Evolutionary conservation across 2,113 vertebrate species (phyloP), one percentile per base, ranked within the genome.

Genomic region (Oreochromis spilurus): DNA sequence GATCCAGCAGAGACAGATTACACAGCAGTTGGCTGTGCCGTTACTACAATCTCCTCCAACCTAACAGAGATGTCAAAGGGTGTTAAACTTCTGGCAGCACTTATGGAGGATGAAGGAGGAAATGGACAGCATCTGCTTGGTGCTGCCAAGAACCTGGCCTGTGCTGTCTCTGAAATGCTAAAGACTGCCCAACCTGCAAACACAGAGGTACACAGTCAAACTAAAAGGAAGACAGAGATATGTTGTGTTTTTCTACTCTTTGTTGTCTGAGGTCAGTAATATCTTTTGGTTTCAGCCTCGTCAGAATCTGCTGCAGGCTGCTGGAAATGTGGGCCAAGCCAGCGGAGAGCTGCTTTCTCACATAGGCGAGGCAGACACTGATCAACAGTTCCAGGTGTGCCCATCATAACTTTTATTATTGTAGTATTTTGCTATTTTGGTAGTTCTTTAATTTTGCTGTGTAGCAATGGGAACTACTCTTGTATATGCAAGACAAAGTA

Each of bases 21-120:
- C 91, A 99, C 98, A 0, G 98, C 99, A 0, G 98, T 99, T 90
- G 99, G 99, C 93, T 99, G 99, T 0, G 99, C 99, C 0, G 97
- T 99, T 53, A 99, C 98, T 88, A 99, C 99, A 11, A 99, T 99
- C 94, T 99, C 98, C 88, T 99, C 98, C 92, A 99, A 99, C 95
- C 95, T 99, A 92, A 99, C 99, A 1, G 99, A 99, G 96, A 99
- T 99, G 99, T 99, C 99, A 10, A 99, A 98, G 57, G 98, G 98
- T 0, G 98, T 99, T 13, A 99, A 99, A 79, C 96, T 99, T 72
- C 95, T 99, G 89, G 98, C 99, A 0, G 99, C 98, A 0, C 96
- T 99, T 50, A 98, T 99, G 97, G 99, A 99, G 82, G 98, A 99
- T 0, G 98, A 99, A 84, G 99, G 99, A 1, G 96, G 96, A 9